Conservation (phyloP, 2,113 vertebrate species). For the Hyla sarda region DNA sequence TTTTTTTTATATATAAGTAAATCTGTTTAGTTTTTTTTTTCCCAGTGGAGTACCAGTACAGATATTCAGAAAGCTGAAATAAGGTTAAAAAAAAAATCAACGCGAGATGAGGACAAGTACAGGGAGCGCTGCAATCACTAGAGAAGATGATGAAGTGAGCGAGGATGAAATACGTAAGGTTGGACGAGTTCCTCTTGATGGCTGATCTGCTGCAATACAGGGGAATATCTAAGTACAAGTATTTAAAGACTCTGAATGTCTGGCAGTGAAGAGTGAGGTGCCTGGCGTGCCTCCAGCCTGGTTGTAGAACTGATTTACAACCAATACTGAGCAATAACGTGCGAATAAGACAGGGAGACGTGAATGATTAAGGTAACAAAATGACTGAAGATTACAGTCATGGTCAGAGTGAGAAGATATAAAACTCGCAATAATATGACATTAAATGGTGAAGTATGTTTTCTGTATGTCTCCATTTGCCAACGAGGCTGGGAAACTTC, state of each 20-base stretch:
- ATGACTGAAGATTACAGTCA: constrained; percentile 43
- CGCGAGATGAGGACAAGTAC: not conserved
- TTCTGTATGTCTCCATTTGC: not conserved
- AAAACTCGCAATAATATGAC: constrained; percentile 6
- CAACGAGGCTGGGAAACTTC: not conserved
- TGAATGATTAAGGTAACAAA: constrained; percentile 23
- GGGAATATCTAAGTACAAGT: not conserved
- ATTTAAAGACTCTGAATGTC: not conserved
- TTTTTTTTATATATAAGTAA: too few relatives aligned
- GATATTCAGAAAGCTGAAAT: not conserved
- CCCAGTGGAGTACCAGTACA: not conserved
- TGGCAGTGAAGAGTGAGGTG: constrained; percentile 19
- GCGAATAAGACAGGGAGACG: not conserved
- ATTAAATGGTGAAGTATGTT: not conserved
- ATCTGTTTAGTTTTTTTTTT: not conserved
- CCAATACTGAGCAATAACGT: constrained; percentile 1
- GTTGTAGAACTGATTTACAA: constrained; percentile 24
- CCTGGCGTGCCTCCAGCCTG: constrained; percentile 5
- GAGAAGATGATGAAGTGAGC: not conserved
- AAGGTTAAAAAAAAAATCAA: not conserved
- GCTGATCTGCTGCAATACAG: constrained; percentile 4
- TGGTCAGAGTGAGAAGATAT: constrained; percentile 31
- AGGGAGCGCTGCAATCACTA: not conserved
- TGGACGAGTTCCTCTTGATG: not conserved
- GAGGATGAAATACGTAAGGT: not conserved